phyloP scores from a whole-genome alignment of 2,113 vertebrate species.

The Hemiprocne comata region DNA sequence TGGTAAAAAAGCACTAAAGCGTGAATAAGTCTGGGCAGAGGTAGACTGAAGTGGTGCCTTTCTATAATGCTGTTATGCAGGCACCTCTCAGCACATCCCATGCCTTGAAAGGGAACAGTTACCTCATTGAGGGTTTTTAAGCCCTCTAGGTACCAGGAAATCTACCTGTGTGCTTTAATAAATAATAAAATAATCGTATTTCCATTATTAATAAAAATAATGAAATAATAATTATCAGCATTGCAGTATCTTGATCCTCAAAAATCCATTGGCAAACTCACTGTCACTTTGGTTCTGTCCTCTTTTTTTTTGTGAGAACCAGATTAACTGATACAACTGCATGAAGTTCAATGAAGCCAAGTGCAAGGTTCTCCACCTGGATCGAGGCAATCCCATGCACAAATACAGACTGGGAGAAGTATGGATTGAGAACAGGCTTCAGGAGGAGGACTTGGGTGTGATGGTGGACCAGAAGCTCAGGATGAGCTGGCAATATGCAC shows the following conservation, averaged over 20 bases:
- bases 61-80: not conserved
- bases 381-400: too few relatives aligned
- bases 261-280: not conserved
- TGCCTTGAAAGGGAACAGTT: not conserved
- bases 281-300: not conserved
- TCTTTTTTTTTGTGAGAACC: not conserved
- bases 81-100: not conserved
- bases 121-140: not conserved
- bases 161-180: not conserved
- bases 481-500: too few relatives aligned
- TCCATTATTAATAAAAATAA: not conserved
- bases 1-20: not conserved
- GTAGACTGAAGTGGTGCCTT: not conserved
- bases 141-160: not conserved
- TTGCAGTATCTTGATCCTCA: not conserved
- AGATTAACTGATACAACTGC: fast-evolving
- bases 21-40: not conserved
- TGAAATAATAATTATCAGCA: not conserved
- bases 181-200: not conserved
- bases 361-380: too few relatives aligned
- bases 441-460: too few relatives aligned
- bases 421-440: too few relatives aligned
- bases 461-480: too few relatives aligned
- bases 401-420: too few relatives aligned
- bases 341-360: too few relatives aligned